These are phyloP conservation scores for Apotomis turbidana DNA, from an alignment of 2,888 invertebrate genomes.

Conservation along the genomic window DNA sequence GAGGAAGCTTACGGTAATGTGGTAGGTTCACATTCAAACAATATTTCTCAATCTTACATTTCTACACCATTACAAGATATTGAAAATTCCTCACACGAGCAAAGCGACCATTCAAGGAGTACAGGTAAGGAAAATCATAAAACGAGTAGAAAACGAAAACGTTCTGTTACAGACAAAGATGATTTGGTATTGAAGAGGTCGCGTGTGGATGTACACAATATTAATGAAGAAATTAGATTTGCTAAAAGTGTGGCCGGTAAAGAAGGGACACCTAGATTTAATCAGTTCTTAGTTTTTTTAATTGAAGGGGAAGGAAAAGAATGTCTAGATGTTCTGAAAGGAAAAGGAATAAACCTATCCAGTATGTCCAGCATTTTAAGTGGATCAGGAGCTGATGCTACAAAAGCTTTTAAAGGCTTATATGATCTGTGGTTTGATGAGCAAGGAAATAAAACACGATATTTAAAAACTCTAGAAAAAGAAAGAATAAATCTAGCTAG, in stretches of 20 bases:
- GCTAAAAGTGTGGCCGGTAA: slow-evolving; percentile 56
- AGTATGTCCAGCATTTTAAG: background rate
- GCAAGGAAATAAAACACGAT: no score
- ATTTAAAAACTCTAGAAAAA: no score
- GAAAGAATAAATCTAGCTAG: no score
- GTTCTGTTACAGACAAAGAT: slow-evolving; percentile 48
- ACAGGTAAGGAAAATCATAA: slow-evolving; percentile 37
- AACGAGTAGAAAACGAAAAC: slow-evolving; percentile 45
- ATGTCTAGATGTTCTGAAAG: background rate
- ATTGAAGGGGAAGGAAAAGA: slow-evolving; percentile 50
- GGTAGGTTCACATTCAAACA: slow-evolving; percentile 24
- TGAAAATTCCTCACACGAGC: slow-evolving; percentile 12
- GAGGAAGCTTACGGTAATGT: slow-evolving; percentile 41
- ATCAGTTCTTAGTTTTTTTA: slow-evolving; percentile 58
- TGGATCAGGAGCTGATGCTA: background rate
- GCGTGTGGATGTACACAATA: slow-evolving; percentile 44
- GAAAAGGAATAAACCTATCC: background rate
- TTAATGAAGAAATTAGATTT: slow-evolving; percentile 52
- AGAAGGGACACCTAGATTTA: slow-evolving; percentile 55
- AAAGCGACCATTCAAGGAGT: slow-evolving; percentile 8
- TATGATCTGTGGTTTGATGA: background rate
- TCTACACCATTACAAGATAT: slow-evolving; percentile 38
- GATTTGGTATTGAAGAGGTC: slow-evolving; percentile 45
- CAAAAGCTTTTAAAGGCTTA: slow-evolving; percentile 6
- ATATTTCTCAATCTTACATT: slow-evolving; percentile 24